A percentile compares a stretch with the other conserved stretches of the same genome.
These are phyloP conservation scores for Pyrrhia umbra DNA, from an alignment of 2,888 invertebrate genomes.

Conservation along the genomic window DNA sequence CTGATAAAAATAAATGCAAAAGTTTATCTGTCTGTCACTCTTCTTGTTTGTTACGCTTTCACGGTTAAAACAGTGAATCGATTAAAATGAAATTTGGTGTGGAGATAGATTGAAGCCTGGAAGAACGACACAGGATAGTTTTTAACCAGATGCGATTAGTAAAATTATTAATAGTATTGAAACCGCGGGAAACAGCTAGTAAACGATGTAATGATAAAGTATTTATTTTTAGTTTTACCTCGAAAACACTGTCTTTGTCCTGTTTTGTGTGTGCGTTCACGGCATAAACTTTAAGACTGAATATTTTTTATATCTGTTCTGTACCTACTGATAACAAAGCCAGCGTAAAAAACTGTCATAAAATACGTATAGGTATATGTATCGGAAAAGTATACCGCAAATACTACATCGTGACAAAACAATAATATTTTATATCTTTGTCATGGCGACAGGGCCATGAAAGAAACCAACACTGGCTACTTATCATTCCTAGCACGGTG, in stretches of 20 bases:
- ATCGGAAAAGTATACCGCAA: not conserved
- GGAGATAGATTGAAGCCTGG: too few relatives aligned
- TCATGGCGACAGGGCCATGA: constrained; percentile 31
- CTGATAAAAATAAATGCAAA: too few relatives aligned
- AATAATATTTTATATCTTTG: constrained; percentile 51
- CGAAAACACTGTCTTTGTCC: not conserved
- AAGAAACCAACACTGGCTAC: constrained; percentile 48
- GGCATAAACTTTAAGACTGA: not conserved
- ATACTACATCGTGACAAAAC: constrained; percentile 43
- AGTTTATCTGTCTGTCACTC: too few relatives aligned
- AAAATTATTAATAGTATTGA: too few relatives aligned
- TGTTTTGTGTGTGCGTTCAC: not conserved
- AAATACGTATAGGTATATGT: not conserved
- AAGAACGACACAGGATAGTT: too few relatives aligned
- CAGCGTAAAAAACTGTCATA: not conserved
- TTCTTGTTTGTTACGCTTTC: too few relatives aligned
- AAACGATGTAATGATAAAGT: not conserved
- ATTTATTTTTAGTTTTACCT: not conserved
- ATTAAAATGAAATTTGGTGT: too few relatives aligned
- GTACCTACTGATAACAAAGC: constrained; percentile 3
- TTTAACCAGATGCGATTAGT: too few relatives aligned
- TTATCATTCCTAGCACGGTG: constrained; percentile 56
- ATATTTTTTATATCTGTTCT: not conserved
- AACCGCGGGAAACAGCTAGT: too few relatives aligned
- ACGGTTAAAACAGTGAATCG: too few relatives aligned